A percentile compares a stretch with the other conserved stretches of the same genome.
Conservation (phyloP, 2,113 vertebrate genomes). For the Pomatorhinus ruficollis region DNA sequence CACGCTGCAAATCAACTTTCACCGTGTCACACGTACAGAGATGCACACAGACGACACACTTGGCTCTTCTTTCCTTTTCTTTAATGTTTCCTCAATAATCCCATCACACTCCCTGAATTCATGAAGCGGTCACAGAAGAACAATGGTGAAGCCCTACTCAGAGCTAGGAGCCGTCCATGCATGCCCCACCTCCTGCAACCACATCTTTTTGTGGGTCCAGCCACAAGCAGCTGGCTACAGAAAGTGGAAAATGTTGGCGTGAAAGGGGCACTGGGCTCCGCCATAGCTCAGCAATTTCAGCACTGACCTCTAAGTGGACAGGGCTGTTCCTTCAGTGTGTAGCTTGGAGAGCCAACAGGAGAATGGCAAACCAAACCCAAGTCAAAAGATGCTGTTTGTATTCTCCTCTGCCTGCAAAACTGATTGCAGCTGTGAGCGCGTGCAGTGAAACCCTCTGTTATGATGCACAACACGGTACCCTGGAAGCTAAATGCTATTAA, state of each 20-base stretch:
- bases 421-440: neutral
- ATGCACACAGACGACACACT: neutral
- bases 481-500: neutral
- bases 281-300: neutral
- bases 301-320: neutral
- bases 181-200: neutral
- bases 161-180: accelerated
- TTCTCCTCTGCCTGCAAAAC: neutral
- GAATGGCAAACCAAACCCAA: neutral
- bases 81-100: neutral
- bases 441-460: accelerated
- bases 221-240: neutral
- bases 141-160: neutral
- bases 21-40: neutral
- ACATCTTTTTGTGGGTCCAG: neutral
- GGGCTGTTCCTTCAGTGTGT: neutral
- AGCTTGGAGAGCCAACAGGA: neutral
- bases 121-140: accelerated
- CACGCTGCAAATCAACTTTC: neutral
- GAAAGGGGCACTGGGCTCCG: neutral
- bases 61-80: neutral
- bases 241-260: neutral
- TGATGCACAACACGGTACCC: accelerated
- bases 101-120: neutral
- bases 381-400: neutral